phyloP scores from a whole-genome alignment of 2,888 invertebrate genomes.

The Panorpa germanica region DNA sequence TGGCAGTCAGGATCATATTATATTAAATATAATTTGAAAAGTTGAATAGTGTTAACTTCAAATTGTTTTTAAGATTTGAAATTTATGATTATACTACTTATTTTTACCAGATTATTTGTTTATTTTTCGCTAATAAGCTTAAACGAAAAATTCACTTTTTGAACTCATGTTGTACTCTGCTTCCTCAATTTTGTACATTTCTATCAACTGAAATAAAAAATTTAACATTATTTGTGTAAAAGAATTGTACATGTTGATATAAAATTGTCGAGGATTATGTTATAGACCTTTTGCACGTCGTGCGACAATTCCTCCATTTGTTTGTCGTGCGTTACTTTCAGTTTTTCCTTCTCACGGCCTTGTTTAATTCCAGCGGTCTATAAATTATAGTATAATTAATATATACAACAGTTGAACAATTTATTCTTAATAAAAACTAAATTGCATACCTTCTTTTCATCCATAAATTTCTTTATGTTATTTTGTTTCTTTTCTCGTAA shows the following conservation, averaged over 20 bases:
- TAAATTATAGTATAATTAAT: constrained; percentile 10
- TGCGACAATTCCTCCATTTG: constrained; percentile 77
- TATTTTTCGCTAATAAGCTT: constrained; percentile 20
- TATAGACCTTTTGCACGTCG: constrained; percentile 60
- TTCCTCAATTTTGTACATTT: constrained; percentile 88
- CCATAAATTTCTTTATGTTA: constrained; percentile 93
- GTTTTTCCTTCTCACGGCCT: constrained; percentile 76
- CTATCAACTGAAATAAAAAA: constrained; percentile 48
- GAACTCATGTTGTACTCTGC: constrained; percentile 75
- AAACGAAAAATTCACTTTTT: constrained; percentile 82
- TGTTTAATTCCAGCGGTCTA: constrained; percentile 72
- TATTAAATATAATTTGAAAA: too few species aligned
- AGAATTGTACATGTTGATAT: constrained; percentile 8
- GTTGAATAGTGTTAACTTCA: too few species aligned
- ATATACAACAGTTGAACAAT: not conserved
- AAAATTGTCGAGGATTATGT: constrained; percentile 4
- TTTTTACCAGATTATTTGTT: not conserved
- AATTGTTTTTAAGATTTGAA: too few species aligned
- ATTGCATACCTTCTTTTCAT: constrained; percentile 60
- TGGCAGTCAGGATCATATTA: too few species aligned
- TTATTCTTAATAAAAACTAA: not conserved
- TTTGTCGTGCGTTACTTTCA: constrained; percentile 81
- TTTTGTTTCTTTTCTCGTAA: constrained; percentile 91
- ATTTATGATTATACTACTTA: too few species aligned
- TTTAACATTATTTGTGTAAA: constrained; percentile 9